Percentiles rank a stretch among this genome's conserved stretches.
These are phyloP conservation scores for Leptarthrus brevirostris DNA, from an alignment of 2,888 invertebrate species.

Conservation along the genomic window DNA sequence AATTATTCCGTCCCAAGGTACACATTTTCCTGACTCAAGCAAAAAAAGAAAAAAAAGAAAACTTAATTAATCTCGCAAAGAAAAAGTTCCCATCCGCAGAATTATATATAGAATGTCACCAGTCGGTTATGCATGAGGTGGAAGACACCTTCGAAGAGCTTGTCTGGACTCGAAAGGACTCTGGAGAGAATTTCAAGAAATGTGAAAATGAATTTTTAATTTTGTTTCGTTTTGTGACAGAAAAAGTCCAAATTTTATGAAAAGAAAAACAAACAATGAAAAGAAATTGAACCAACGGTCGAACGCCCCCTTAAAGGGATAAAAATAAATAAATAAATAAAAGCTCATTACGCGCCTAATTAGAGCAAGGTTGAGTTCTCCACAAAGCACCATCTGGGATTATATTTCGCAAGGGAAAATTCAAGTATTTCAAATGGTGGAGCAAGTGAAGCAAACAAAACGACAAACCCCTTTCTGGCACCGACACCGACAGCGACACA, in stretches of 20 bases:
- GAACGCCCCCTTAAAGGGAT: no score
- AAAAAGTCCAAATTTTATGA: slow-evolving; percentile 26
- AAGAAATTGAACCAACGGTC: background rate
- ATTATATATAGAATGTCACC: slow-evolving; percentile 2
- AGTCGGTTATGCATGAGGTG: slow-evolving; percentile 22
- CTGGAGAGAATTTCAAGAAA: background rate
- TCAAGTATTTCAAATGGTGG: background rate
- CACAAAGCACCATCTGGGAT: background rate
- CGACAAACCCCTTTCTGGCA: slow-evolving; percentile 4
- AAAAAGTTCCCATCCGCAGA: background rate
- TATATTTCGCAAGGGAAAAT: no score
- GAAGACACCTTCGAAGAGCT: background rate
- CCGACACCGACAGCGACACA: background rate
- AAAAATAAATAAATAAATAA: slow-evolving; percentile 41
- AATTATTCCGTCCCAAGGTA: slow-evolving; percentile 27
- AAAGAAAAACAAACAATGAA: background rate
- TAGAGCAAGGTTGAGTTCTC: slow-evolving; percentile 2
- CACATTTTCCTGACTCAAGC: background rate
- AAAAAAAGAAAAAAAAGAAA: slow-evolving; percentile 15
- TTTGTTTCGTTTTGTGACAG: background rate
- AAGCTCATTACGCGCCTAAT: slow-evolving; percentile 44
- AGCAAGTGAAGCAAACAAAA: background rate
- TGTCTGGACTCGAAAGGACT: background rate
- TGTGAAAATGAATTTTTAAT: slow-evolving; percentile 39
- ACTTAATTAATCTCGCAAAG: slow-evolving; percentile 19